These are phyloP conservation scores for Odontothrips loti DNA, from an alignment of 2,888 invertebrate genomes.

Conservation along the genomic window DNA sequence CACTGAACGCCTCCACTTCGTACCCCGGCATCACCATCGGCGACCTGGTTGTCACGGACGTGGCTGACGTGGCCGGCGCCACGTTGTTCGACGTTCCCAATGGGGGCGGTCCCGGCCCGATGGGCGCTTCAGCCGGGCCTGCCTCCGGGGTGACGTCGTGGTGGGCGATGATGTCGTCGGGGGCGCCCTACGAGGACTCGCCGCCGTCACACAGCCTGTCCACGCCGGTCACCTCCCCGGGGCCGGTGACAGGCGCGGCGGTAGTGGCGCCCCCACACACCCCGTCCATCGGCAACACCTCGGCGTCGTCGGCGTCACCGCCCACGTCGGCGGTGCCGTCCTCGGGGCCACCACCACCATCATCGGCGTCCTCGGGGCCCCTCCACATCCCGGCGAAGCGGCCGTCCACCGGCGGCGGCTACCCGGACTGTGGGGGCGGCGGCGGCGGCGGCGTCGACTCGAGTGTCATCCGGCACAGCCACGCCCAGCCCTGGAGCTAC, in stretches of 20 bases:
- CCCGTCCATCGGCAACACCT: slow-evolving; percentile 38
- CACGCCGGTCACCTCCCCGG: slow-evolving; percentile 33
- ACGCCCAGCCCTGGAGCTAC: slow-evolving; percentile 20
- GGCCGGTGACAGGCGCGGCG: slow-evolving; percentile 32
- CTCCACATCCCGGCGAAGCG: slow-evolving; percentile 88
- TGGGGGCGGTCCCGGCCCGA: slow-evolving; percentile 49
- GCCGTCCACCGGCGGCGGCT: slow-evolving; percentile 53
- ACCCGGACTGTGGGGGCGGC: slow-evolving; percentile 57
- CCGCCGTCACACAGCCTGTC: slow-evolving; percentile 48
- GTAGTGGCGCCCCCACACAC: slow-evolving; percentile 35
- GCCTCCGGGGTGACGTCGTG: slow-evolving; percentile 81
- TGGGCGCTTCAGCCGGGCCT: slow-evolving; percentile 73
- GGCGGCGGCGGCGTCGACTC: slow-evolving; percentile 51
- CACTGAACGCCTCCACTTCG: slow-evolving; percentile 6
- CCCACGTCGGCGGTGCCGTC: slow-evolving; percentile 53
- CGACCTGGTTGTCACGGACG: slow-evolving; percentile 23
- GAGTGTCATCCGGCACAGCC: not conserved
- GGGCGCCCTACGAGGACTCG: slow-evolving; percentile 70
- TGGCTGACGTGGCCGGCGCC: slow-evolving; percentile 25
- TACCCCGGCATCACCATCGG: slow-evolving; percentile 13
- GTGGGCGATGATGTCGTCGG: slow-evolving; percentile 69
- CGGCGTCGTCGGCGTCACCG: slow-evolving; percentile 56
- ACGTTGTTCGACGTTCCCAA: slow-evolving; percentile 16
- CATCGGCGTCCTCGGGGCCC: slow-evolving; percentile 55
- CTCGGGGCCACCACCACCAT: slow-evolving; percentile 54